Evolutionary conservation across 2,113 vertebrate genomes (phyloP), one percentile per base, ranked within the genome.

Genomic region (Leptodactylus fuscus): DNA sequence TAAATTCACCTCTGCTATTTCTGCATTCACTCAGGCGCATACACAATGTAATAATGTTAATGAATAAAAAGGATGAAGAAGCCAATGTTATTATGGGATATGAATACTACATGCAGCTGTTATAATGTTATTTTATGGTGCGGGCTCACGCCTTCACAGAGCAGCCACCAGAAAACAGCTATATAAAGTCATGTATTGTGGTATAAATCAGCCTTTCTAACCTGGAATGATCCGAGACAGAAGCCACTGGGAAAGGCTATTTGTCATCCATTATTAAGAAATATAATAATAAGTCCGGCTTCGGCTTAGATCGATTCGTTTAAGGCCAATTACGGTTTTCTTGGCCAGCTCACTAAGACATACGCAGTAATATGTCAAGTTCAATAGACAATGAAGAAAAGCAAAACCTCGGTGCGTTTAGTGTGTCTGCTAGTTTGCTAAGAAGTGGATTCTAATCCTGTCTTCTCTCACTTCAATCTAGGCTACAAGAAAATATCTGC

Each of bases 281-380:
- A 77, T 55, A 53, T 53, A 77, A 55, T 76, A 27, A 20, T 34
- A 77, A 34, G 29, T 53, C 75, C 48, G 8, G 32, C 49, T 34
- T n/a, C 29, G 22, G 27, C 20, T 77, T 32, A 16, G 29, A 55
- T 77, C 71, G n/a, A 75, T 75, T 55, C 36, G 48, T 77, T 77
- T 36, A 77, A 77, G 48, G 75, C 75, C 29, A 55, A 77, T 77
- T 55, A 77, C 46, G 32, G 18, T 51, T 51, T 67, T 36, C 49
- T 55, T 77, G 49, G 48, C 29, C 32, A 9, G 18, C 32, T 77
- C 49, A 34, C 27, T 36, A 22, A 36, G 32, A 55, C 10, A 36
- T 75, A n/a, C 18, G 7, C 49, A 55, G 27, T 36, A 36, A 36
- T 46, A 46, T 53, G 49, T 77, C 75, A 77, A 2, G 3, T 20